phyloP scores from a whole-genome alignment of 2,113 vertebrate species.

The Bujurquina vittata region DNA sequence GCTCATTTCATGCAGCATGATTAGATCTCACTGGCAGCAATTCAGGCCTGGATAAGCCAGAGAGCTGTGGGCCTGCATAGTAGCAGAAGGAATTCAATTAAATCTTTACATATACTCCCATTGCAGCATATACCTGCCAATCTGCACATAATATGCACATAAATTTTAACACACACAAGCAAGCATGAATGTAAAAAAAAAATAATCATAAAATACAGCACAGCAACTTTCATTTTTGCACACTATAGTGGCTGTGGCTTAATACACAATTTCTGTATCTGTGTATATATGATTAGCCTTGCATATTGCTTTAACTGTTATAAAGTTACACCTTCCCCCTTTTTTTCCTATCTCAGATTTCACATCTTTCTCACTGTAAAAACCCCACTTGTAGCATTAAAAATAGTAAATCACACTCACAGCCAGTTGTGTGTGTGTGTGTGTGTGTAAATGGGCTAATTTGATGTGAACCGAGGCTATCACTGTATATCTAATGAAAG shows the following conservation, averaged over 20 bases:
- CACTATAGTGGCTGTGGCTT: not conserved
- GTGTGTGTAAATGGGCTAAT: constrained; percentile 51
- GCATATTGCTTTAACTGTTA: constrained; percentile 5
- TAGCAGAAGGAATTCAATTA: constrained; percentile 74
- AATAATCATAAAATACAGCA: not conserved
- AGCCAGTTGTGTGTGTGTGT: not conserved
- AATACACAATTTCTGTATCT: constrained; percentile 11
- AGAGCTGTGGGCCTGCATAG: constrained; percentile 59
- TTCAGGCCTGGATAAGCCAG: constrained; percentile 66
- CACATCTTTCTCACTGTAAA: not conserved
- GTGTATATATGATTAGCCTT: not conserved
- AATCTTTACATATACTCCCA: constrained; percentile 54
- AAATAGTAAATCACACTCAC: constrained; percentile 19
- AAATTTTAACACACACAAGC: not conserved
- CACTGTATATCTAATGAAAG: constrained; percentile 48
- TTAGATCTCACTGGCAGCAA: constrained; percentile 77
- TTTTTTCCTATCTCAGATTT: not conserved
- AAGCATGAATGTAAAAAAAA: not conserved
- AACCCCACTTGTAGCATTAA: not conserved
- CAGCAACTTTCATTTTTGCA: not conserved
- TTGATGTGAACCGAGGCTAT: constrained; percentile 42
- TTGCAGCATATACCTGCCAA: constrained; percentile 33
- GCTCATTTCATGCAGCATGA: constrained; percentile 79
- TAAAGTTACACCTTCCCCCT: not conserved
- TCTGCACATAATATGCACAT: constrained; percentile 9